Percentiles rank a stretch among this genome's conserved stretches.
These are phyloP conservation scores for Apostichopus japonicus DNA, from an alignment of 35 echinoderm and acorn worm species.

Conservation along the genomic window DNA sequence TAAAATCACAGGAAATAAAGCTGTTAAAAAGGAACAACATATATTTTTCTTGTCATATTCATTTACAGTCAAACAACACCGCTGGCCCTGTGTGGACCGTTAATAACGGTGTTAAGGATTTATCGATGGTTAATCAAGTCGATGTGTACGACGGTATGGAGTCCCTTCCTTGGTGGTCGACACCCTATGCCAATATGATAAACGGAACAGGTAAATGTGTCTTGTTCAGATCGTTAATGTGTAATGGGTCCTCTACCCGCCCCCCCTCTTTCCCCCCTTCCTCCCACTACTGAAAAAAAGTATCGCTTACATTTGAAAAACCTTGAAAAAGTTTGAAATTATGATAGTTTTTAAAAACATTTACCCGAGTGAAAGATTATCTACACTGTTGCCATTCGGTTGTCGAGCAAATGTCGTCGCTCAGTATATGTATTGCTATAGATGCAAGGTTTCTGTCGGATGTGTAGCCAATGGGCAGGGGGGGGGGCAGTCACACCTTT, in stretches of 20 bases:
- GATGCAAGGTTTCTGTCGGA: too few species aligned
- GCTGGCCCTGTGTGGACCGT: slow-evolving; percentile 20
- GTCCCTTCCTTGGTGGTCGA: slow-evolving; percentile 54
- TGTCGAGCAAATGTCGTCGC: too few species aligned
- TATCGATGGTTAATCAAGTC: slow-evolving; percentile 16
- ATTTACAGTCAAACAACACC: slow-evolving; percentile 23
- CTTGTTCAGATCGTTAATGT: background rate
- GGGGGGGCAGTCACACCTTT: too few species aligned
- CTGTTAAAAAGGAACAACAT: too few species aligned
- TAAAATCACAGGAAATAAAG: too few species aligned
- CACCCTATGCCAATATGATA: slow-evolving; percentile 51
- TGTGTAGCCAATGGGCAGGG: too few species aligned
- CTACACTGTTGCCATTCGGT: too few species aligned
- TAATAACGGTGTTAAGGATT: slow-evolving; percentile 26
- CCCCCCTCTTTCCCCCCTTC: background rate
- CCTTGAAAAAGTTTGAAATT: too few species aligned
- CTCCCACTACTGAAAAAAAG: background rate
- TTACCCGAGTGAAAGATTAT: too few species aligned
- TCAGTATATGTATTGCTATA: too few species aligned
- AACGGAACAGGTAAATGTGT: slow-evolving; percentile 56
- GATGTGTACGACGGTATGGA: slow-evolving; percentile 37
- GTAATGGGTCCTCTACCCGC: background rate
- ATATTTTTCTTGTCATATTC: too few species aligned
- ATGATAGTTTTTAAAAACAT: too few species aligned
- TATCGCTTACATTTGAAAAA: background rate